Conservation (phyloP, 2,888 invertebrate genomes). For the Eristalis intricaria region DNA sequence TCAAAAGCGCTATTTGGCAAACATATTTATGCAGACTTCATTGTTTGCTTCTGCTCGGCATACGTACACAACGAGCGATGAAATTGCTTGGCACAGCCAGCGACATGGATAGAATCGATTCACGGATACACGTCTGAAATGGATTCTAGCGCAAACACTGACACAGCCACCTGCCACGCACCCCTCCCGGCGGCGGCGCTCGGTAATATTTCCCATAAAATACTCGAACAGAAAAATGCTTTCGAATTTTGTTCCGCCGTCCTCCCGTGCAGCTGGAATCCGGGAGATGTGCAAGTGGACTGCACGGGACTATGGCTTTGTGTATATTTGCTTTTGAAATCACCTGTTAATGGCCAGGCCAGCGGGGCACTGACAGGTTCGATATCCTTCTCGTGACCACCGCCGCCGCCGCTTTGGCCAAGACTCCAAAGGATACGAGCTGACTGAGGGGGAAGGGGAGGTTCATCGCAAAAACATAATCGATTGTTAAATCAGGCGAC, state of each 20-base stretch:
- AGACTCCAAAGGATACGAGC: background rate
- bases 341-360: conserved; percentile 46
- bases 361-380: conserved; percentile 31
- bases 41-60: conserved; percentile 20
- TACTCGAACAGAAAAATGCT: conserved; percentile 29
- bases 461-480: conserved; percentile 49
- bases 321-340: conserved; percentile 37
- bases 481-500: conserved; percentile 63
- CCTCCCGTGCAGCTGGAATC: background rate
- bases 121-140: background rate
- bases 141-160: conserved; percentile 13
- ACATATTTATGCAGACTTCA: conserved; percentile 18
- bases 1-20: conserved; percentile 8
- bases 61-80: background rate
- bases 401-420: background rate
- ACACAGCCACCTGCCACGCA: background rate
- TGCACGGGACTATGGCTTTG: background rate
- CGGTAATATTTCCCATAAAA: conserved; percentile 35
- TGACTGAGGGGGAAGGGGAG: background rate
- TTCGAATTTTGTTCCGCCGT: conserved; percentile 8
- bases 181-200: background rate
- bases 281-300: background rate
- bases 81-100: background rate
- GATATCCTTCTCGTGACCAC: background rate
- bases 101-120: background rate